Evolutionary conservation across 1,140 invertebrate species (phyloP), one percentile per base, ranked within the genome.

Genomic region (Macrobrachium rosenbergii): DNA sequence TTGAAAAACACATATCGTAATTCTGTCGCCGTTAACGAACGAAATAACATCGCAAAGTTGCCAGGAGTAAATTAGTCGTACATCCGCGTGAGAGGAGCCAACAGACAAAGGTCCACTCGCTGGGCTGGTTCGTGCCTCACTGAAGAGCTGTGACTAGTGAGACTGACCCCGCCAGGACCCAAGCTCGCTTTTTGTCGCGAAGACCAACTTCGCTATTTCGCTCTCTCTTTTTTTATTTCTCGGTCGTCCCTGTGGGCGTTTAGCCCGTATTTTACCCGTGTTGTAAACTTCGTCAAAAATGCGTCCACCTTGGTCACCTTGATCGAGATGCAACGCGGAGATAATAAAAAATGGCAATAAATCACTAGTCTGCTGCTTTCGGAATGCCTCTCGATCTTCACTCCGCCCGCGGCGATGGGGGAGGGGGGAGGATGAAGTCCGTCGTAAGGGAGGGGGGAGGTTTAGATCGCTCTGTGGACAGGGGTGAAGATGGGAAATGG

Each of bases 51-150:
- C 14, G 7, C 37, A 21, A 21, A 11, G 52, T 43, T 59, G 69
- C 69, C 62, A 63, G 69, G 62, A 58, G 62, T 63, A 79, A 67
- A 67, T 21, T 64, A 58, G 58, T 45, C 17, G n/a, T 43, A n/a
- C 8, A 64, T 21, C 21, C 78, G 23, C 43, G 83, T 21, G 83
- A 59, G 73, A 28, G 28, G 83, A 43, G 58, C 58, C 60, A 75
- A 52, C 52, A 52, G 52, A 52, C 75, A 43, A 3, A 62, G 60
- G 19, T 85, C 45, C 23, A 63, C 28, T 67, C 83, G 60, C 75
- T 59, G 83, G 75, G 75, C 75, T 78, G 83, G 83, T 63, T 85
- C 83, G 62, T 75, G 62, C 73, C 83, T 85, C 83, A 85, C 83
- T 85, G 76, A 52, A 52, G 52, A 52, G 28, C 28, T 37, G 28